Evolutionary conservation across 2,888 invertebrate genomes (phyloP), one percentile per base, ranked within the genome.

Genomic region (Glyphotaelius pellucidus): DNA sequence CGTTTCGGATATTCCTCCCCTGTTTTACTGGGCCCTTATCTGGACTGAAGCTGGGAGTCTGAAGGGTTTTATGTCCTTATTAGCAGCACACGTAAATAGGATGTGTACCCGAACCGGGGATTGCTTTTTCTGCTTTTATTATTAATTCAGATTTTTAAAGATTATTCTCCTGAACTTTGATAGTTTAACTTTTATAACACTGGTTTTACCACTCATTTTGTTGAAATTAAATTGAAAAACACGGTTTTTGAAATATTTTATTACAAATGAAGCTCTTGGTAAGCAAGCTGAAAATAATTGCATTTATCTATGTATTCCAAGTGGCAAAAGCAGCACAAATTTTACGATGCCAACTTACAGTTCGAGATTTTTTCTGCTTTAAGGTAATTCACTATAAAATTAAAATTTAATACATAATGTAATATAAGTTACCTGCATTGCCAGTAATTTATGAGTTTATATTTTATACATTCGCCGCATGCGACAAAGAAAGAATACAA

Each of bases 11-110:
- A 32, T 52, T 88, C 67, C 67, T 88, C 79, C 87, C 67, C 88
- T 86, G 42, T 52, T 88, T 88, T 67, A 88, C 88, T 67, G 67
- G 31, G 31, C 88, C 88, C 67, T 67, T 67, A 88, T 88, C 88
- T 88, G 88, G 52, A 47, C 88, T 15, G 52, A 52, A 14, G n/a
- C 87, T 19, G 47, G 79, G 47, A 67, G 67, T 30, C 67, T 30
- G 88, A 67, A 88, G 88, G 88, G 88, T 88, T 88, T 30, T 88
- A 47, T 67, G 88, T n/a, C 67, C 88, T 88, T 52, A 31, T 67
- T 67, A 67, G 88, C 52, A 88, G 88, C 30, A 88, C 88, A 88
- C 88, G 88, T 88, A 88, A 88, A 88, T 67, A 67, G 88, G 88
- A 52, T 88, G 52, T 88, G 88, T 67, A 79, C 88, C 25, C 25